Base-by-base conservation (phyloP, 1,140 invertebrate species). In the Ceratina japonica region DNA sequence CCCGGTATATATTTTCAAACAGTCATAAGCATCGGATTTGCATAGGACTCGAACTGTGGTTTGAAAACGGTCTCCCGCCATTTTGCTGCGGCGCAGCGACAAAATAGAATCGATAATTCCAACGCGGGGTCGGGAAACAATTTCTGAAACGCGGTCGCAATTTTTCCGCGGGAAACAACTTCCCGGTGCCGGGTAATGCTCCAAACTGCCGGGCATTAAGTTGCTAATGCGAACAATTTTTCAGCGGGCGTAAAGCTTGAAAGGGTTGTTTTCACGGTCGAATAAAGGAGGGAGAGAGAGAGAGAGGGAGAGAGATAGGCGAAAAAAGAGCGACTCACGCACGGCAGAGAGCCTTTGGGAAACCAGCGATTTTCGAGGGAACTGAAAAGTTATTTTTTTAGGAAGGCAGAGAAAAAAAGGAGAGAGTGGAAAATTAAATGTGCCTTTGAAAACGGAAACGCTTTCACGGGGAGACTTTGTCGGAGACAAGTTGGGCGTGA, bases 81-180 rank as follows among this genome's bases (percentile, higher is more conserved):
- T 71, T 59, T 44, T 44, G 24, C n/a, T 16, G 24, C 10, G 31
- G 10, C 52, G 52, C 27, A 44, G 31, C 18, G 2, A 54, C 24
- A 66, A 66, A 75, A 75, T 66, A 52, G 73, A 75, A 75, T 75
- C 73, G 52, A 75, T 75, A 75, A 75, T 75, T 49, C 51, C 54
- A 10, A 49, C 52, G 5, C 22, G 20, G 44, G 24, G 72, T 16
- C 51, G 16, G 52, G 73, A 75, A 75, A 75, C 73, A 75, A 75
- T 75, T 75, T 66, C 73, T 20, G 44, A 75, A 75, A 65, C 62
- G 52, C 62, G 51, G 59, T 12, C 62, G 72, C 72, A 56, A 75
- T 65, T 75, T 75, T 56, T 75, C 65, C 51, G 61, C 24, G 44
- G 37, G 49, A 37, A 75, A 65, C 72, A 65, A 75, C 72, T 56